A percentile compares a stretch with the other conserved stretches of the same genome.
Conservation (phyloP, 2,113 vertebrate genomes). For the Cinclus mexicanus region DNA sequence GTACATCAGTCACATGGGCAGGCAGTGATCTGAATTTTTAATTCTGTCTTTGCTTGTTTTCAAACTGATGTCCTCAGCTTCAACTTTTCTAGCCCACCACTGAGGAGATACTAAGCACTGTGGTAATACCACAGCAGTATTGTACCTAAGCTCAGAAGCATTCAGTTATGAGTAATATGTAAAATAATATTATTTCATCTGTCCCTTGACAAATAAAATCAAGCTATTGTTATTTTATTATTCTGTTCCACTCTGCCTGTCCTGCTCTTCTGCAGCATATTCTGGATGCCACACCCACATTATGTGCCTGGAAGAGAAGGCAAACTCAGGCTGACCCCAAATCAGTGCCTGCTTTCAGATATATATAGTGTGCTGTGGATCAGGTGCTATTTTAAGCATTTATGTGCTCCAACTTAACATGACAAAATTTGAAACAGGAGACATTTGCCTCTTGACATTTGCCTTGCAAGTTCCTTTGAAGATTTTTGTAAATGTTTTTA, state of each 20-base stretch:
- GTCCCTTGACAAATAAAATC: background rate
- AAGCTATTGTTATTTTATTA: background rate
- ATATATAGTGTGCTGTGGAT: background rate
- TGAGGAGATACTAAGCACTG: background rate
- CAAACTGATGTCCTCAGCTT: background rate
- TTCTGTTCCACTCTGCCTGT: background rate
- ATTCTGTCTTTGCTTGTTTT: background rate
- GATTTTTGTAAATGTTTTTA: background rate
- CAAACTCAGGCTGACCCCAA: background rate
- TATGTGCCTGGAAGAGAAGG: background rate
- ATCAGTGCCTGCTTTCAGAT: background rate
- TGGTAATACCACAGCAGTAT: background rate
- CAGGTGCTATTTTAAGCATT: background rate
- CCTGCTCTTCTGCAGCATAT: background rate
- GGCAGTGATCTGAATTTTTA: constrained; percentile 5
- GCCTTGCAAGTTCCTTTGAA: background rate
- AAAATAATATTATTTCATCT: background rate
- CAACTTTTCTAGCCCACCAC: background rate
- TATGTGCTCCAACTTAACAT: background rate
- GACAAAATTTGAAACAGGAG: background rate
- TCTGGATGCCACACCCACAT: background rate
- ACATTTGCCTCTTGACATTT: background rate
- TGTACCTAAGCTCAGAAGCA: background rate
- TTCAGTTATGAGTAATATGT: background rate
- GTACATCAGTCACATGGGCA: background rate